A percentile compares a stretch with the other conserved stretches of the same genome.
Conservation (phyloP, 1,140 invertebrate species). For the Teleogryllus occipitalis region DNA sequence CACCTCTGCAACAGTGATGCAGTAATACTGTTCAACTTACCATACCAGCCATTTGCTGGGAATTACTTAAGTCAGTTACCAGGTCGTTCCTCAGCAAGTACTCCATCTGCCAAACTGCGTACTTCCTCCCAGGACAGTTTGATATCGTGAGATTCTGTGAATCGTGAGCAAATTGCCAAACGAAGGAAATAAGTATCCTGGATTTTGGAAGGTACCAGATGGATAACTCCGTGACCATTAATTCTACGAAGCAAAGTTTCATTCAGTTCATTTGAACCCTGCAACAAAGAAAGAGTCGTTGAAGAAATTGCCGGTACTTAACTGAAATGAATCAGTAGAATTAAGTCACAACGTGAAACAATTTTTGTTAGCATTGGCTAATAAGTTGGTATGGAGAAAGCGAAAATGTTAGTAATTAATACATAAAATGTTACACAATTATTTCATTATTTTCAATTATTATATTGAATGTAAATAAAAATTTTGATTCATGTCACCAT, state of each 20-base stretch:
- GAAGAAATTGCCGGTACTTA: no score
- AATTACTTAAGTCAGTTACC: constrained; percentile 15
- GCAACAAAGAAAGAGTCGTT: constrained; percentile 25
- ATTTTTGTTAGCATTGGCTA: no score
- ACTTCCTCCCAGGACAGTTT: constrained; percentile 81
- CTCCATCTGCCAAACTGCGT: constrained; percentile 56
- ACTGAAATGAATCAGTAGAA: no score
- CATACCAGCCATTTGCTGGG: not conserved
- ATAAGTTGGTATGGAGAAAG: no score
- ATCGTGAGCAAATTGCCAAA: constrained; percentile 83
- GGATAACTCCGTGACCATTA: constrained; percentile 86
- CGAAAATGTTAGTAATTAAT: no score
- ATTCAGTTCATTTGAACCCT: constrained; percentile 74
- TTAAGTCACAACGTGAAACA: no score
- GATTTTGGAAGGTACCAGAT: constrained; percentile 88
- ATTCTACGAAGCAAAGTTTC: constrained; percentile 76
- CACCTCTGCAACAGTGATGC: not conserved
- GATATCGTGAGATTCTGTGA: constrained; percentile 74
- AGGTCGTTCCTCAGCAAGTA: constrained; percentile 18
- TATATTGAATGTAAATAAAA: no score
- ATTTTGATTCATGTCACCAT: no score
- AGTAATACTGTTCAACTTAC: not conserved
- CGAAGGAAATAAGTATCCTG: constrained; percentile 77
- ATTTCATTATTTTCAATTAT: no score
- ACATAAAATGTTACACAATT: no score